Evolutionary conservation across 2,113 vertebrate genomes (phyloP), one percentile per base, ranked within the genome.

Genomic region (Ceyx cyanopectus): DNA sequence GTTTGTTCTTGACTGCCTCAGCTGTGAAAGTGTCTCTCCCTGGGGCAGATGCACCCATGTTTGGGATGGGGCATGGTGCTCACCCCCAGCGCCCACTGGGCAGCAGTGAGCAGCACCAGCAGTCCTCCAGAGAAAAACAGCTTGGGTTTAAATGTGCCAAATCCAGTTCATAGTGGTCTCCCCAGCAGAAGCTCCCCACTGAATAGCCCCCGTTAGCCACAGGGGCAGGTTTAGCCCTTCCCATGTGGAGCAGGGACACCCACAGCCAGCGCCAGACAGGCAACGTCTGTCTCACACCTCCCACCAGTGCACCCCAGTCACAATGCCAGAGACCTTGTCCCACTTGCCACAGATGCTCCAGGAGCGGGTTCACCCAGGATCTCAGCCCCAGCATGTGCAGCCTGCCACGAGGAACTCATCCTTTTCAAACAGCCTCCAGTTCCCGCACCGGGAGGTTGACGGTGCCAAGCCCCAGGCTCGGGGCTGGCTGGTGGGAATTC

Each of bases 141-240:
- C 8, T 57, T 24, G 30, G 18, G 21, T 72, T 93, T 61, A 54
- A 70, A 46, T 0, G 10, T 18, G 27, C 6, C 14, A 12, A 37
- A 62, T 12, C 23, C 32, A 14, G 8, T 1, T 13, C n/a, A 18
- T 2, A 60, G n/a, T 2, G 10, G 24, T 32, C 4, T 67, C 27
- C 10, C 11, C 61, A 26, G 43, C 19, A 66, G 56, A 60, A 67
- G 66, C 41, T 73, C 54, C n/a, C 34, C 18, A 5, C 23, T 1
- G 0, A n/a, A 21, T 3, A 67, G 13, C 45, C 43, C 20, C 1
- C 1, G 6, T 12, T 46, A 51, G 34, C 34, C 14, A 4, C 0
- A 37, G 53, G 30, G n/a, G 9, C 18, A 32, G 30, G 76, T 72
- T 60, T 32, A 56, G 6, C 27, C 29, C 40, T 26, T 41, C 23